Evolutionary conservation across 1,140 invertebrate genomes (phyloP), one percentile per base, ranked within the genome.

Genomic region (Brachionus rubens): DNA sequence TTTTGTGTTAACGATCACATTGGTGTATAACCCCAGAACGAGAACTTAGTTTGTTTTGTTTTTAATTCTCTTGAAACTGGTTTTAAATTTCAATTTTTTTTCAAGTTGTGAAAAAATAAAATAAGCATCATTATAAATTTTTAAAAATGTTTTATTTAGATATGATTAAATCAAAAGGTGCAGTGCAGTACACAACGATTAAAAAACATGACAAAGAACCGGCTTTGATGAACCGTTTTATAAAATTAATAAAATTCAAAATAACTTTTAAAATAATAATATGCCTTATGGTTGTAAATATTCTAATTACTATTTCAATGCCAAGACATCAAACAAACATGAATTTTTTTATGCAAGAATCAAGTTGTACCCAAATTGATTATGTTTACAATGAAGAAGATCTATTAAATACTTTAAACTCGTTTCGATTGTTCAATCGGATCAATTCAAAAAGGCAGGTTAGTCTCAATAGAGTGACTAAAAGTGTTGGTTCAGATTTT

Each of bases 201-300:
- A 59, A 28, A 36, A 59, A n/a, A 16, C 3, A 59, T 59, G 28
- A 36, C 4, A 10, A 59, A n/a, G 36, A 59, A 3, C 33, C 33
- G 19, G 16, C 19, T 33, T 59, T 30, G 12, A 33, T 12, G 1
- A 59, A n/a, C 7, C 30, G 28, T 36, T n/a, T 59, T 4, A 0
- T 59, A n/a, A 28, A 33, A 59, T 36, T 59, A 33, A 36, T 36
- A 10, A 59, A 40, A 36, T 59, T 59, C 54, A 59, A 59, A 36
- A 6, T 59, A 33, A 59, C 54, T 40, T 19, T 59, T n/a, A 59
- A 9, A 59, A 59, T 59, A n/a, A 59, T 59, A 5, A 59, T 59
- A 16, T 9, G 16, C 10, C 19, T 59, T 2, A 36, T 59, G 54
- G 9, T 59, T 33, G 16, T 59, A 10, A 59, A 59, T 36, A 59